Conservation (phyloP, 2,113 vertebrate species). For the Pheucticus melanocephalus region DNA sequence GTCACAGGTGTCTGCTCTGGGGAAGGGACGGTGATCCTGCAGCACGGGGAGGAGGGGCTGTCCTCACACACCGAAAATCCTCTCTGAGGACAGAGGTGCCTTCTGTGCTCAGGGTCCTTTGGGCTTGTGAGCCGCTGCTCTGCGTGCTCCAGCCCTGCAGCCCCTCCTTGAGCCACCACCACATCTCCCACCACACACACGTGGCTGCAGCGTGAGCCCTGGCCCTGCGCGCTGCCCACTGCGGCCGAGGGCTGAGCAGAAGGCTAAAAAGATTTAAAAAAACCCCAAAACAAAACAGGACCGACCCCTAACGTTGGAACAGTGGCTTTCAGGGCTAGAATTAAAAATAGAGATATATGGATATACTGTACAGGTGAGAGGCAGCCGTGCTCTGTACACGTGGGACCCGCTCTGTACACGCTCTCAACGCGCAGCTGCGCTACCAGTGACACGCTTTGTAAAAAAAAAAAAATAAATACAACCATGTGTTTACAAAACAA, state of each 20-base stretch:
- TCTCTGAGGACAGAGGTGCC: not conserved
- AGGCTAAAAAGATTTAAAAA: not conserved
- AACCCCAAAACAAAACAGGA: not conserved
- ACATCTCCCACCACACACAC: not conserved
- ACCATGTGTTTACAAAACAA: not conserved
- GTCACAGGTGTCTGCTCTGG: not conserved
- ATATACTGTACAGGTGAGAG: not conserved
- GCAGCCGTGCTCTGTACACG: not conserved
- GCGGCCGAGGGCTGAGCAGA: not conserved
- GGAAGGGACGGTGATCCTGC: not conserved
- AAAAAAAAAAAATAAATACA: constrained; percentile 33
- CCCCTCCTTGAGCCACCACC: not conserved
- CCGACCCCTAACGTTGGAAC: not conserved
- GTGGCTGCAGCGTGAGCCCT: fast-evolving
- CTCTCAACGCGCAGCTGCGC: not conserved
- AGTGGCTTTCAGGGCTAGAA: not conserved
- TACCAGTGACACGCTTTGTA: not conserved
- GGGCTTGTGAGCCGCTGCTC: not conserved
- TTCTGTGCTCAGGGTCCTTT: not conserved
- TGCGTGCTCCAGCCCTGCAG: not conserved
- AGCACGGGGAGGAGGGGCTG: not conserved
- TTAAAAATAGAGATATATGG: constrained; percentile 48
- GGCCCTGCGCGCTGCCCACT: fast-evolving
- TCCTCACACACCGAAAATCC: not conserved
- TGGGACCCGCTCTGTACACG: not conserved